phyloP scores from a whole-genome alignment of 2,113 vertebrate species.

The Grammomys surdaster region DNA sequence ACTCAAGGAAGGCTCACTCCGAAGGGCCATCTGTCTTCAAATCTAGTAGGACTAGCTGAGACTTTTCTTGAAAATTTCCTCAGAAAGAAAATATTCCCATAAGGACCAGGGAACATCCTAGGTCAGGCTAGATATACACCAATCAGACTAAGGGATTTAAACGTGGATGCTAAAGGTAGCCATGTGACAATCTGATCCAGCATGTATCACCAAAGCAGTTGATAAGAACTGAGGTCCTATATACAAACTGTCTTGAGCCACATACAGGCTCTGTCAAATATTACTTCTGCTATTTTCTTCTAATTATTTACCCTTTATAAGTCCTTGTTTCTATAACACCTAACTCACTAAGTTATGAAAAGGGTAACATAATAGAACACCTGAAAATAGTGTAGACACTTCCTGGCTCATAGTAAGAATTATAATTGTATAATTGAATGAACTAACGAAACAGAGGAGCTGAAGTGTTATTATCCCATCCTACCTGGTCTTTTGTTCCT shows the following conservation, averaged over 20 bases:
- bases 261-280: neutral
- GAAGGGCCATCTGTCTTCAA: neutral
- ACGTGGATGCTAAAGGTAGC: neutral
- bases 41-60: neutral
- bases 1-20: neutral
- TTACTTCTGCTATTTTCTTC: neutral
- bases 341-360: neutral
- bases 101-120: neutral
- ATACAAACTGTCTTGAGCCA: neutral
- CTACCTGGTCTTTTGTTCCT: neutral
- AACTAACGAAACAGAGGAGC: constrained; percentile 28
- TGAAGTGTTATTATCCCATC: neutral
- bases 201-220: neutral
- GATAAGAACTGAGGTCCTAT: neutral
- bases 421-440: constrained; percentile 39
- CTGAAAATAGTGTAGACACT: constrained; percentile 37
- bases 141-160: neutral
- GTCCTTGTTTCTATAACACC: neutral
- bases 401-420: neutral
- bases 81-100: neutral
- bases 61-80: neutral
- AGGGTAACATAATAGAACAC: constrained; percentile 43
- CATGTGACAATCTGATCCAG: neutral
- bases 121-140: neutral
- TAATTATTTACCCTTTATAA: neutral